Evolutionary conservation across 2,113 vertebrate species (phyloP).

Genomic region (Sebastes fasciatus): DNA sequence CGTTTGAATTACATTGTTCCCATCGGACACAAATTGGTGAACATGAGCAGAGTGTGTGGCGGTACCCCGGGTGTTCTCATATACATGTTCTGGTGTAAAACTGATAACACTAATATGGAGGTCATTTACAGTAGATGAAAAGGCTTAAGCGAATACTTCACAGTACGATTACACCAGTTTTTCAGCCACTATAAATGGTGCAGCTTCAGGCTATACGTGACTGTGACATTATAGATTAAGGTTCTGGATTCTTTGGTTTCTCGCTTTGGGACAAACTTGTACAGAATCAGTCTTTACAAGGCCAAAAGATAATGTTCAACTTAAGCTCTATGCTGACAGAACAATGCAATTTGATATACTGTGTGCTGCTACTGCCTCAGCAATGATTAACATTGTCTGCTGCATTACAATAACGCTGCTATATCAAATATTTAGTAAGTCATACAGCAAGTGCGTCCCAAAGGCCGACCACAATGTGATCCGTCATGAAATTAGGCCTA

Average conservation of each 20-base stretch:
- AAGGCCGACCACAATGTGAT: slow-evolving; percentile 53
- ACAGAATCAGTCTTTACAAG: slow-evolving; percentile 44
- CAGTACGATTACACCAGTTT: slow-evolving; percentile 47
- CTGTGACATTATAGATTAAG: slow-evolving; percentile 59
- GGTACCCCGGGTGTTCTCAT: slow-evolving; percentile 30
- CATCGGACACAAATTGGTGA: slow-evolving; percentile 2
- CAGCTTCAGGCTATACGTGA: slow-evolving; percentile 49
- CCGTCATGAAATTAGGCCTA: slow-evolving; percentile 63
- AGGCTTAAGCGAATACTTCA: slow-evolving; percentile 43
- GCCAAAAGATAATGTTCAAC: slow-evolving; percentile 46
- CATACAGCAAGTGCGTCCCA: slow-evolving; percentile 45
- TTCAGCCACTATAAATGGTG: slow-evolving; percentile 47
- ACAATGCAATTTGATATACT: slow-evolving; percentile 10
- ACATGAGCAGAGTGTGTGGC: slow-evolving; percentile 26
- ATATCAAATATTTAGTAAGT: slow-evolving; percentile 48
- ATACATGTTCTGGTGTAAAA: slow-evolving; percentile 38
- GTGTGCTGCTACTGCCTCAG: background rate
- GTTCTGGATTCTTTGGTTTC: slow-evolving; percentile 44
- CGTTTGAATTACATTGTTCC: slow-evolving; percentile 33
- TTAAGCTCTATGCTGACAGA: slow-evolving; percentile 26
- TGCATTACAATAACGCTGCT: slow-evolving; percentile 22
- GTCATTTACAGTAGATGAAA: slow-evolving; percentile 62
- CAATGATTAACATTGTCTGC: slow-evolving; percentile 32
- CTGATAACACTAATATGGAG: slow-evolving; percentile 56
- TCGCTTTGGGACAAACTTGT: slow-evolving; percentile 41